Evolutionary conservation across 1,140 invertebrate genomes (phyloP), one percentile per base, ranked within the genome.

Genomic region (Pectinophora gossypiella): DNA sequence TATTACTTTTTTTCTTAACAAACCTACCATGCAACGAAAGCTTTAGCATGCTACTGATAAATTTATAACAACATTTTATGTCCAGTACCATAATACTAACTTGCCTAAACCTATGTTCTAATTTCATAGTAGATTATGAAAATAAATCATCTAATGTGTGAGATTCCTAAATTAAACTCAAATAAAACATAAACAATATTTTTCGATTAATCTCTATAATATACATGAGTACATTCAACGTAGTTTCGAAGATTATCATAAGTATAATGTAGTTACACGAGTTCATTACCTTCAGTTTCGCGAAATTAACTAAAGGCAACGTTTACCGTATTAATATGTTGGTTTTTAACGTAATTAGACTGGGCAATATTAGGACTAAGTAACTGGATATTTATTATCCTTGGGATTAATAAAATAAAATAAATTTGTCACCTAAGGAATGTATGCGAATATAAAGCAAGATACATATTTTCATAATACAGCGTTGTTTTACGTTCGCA

Each of bases 1-100:
- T 56, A 57, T 48, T 54, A 58, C 56, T 58, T 71, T 64, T 67
- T 68, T 46, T 68, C 65, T 75, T 76, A 73, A 73, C 64, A 59
- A 74, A 72, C 54, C 79, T 80, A 83, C 64, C 77, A 82, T 85
- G 83, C 79, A 80, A 79, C 59, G 58, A 72, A 76, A 76, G 64
- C 68, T 72, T 74, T 61, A 76, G 66, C 73, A 76, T 75, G 68
- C 75, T 79, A 79, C 65, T 62, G 61, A 74, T 74, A 66, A 60
- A 68, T 66, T 65, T 68, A 68, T 71, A 70, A 76, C 60, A 76
- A 77, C 73, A 76, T 76, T 76, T 64, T 64, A 76, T 78, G 72
- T 79, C 68, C 23, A 32, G 23, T 35, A 51, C 35, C 51, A 68
- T 68, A 75, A 75, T 64, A 68, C 72, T 76, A 75, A 64, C 62